Evolutionary conservation across 2,888 invertebrate genomes (phyloP).

Genomic region (Leptinotarsa peninsularis): DNA sequence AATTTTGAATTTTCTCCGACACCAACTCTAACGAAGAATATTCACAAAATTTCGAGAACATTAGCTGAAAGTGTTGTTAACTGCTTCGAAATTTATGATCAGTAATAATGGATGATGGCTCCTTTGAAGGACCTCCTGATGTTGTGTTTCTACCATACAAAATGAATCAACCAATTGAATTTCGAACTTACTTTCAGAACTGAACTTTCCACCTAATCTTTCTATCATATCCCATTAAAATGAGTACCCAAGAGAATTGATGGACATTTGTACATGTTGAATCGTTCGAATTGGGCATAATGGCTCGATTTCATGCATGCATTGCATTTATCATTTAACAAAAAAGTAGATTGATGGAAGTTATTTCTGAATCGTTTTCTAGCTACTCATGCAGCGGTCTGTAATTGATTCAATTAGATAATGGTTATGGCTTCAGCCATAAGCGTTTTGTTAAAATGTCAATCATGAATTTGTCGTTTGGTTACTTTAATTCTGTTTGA

Average conservation of each 20-base stretch:
- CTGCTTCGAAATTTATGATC: no score
- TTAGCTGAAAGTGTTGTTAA: no score
- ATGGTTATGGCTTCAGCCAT: background rate
- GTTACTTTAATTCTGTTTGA: no score
- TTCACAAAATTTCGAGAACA: no score
- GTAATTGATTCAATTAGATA: background rate
- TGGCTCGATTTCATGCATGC: slow-evolving; percentile 2
- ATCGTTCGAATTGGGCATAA: background rate
- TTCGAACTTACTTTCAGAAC: no score
- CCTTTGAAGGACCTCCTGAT: no score
- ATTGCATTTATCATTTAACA: background rate
- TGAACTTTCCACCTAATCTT: background rate
- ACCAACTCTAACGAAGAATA: no score
- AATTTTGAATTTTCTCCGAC: no score
- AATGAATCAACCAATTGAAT: no score
- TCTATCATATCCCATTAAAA: background rate
- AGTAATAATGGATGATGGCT: no score
- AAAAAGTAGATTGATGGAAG: background rate
- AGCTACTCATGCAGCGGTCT: background rate
- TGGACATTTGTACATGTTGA: background rate
- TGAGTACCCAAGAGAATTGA: background rate
- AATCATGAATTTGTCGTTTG: no score
- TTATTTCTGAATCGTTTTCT: background rate
- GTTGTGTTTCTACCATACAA: no score
- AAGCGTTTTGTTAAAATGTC: background rate